Base-by-base conservation (phyloP, 2,113 vertebrate genomes). In the Glaucomys volans region DNA sequence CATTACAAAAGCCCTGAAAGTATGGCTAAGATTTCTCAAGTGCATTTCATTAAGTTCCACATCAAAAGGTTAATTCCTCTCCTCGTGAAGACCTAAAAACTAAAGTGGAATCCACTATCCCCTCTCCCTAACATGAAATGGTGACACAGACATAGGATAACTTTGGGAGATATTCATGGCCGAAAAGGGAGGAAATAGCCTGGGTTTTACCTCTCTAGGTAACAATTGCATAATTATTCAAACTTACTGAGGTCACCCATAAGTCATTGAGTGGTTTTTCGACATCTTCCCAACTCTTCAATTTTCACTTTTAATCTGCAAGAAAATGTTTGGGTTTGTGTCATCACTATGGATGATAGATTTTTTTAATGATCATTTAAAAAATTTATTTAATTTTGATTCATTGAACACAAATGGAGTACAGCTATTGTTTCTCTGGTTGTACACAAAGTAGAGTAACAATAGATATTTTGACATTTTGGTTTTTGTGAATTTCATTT, bases 401-500 rank as follows among this genome's bases (percentile, higher is more conserved):
- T n/a, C n/a, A n/a, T n/a, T n/a, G n/a, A n/a, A n/a, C n/a, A n/a
- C n/a, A n/a, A n/a, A n/a, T n/a, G n/a, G n/a, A n/a, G n/a, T n/a
- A n/a, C n/a, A n/a, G n/a, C n/a, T n/a, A n/a, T n/a, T n/a, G n/a
- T n/a, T n/a, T n/a, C n/a, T n/a, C n/a, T n/a, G n/a, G n/a, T n/a
- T n/a, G n/a, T n/a, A n/a, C n/a, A n/a, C n/a, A n/a, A n/a, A n/a
- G n/a, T n/a, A n/a, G n/a, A n/a, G n/a, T n/a, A n/a, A n/a, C 52
- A 26, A 37, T 54, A 42, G 69, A 2, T 83, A 59, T 96, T 17
- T 47, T 26, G 44, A 42, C 30, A 47, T 87, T 67, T 75, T 80
- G 52, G 77, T 91, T 82, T 94, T 88, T 88, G 30, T 92, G 71
- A 94, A 88, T 77, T 91, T 81, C 28, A 37, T n/a, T 83, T 40